Evolutionary conservation across 2,113 vertebrate species (phyloP), one percentile per base, ranked within the genome.

Genomic region (Xenopus borealis): DNA sequence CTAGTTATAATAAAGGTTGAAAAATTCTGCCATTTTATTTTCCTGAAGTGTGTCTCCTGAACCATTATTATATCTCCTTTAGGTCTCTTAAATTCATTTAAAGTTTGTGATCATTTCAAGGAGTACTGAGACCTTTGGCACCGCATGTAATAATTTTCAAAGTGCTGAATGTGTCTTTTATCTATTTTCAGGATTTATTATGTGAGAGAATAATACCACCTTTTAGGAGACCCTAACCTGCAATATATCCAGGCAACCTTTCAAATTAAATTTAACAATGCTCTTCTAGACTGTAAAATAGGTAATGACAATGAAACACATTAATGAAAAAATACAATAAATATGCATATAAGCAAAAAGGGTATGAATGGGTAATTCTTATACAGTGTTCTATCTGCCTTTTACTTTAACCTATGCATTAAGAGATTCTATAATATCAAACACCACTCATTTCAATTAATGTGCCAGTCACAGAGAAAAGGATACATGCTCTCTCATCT

Each of bases 111-210:
- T 73, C 10, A 62, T 18, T 62, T 61, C 40, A 40, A 40, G 30
- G 66, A 18, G 40, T 33, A 30, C 52, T 23, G 23, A 27, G 53
- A 66, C 47, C 9, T 61, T 59, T 75, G 44, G 9, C 30, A 75
- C 33, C 20, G 4, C 10, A 17, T 75, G 45, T 62, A 47, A 47
- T 40, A 10, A 75, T 62, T 75, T 68, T 62, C 11, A 75, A 74
- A 67, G 63, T 61, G 45, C 16, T n/a, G 17, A 61, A 47, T 66
- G 17, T 50, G 47, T 67, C 30, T 59, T 61, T 75, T 40, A 66
- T 67, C 53, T 75, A 61, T 75, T 67, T 61, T 75, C 18, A 17
- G 19, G 52, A 66, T 47, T 74, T 59, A 46, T 47, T 67, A 67
- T 50, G 11, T 61, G 12, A 75, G 17, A 14, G 44, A 59, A 59